A percentile compares a stretch with the other conserved stretches of the same genome.
Evolutionary conservation across 2,113 vertebrate genomes (phyloP).

Genomic region (Elephas maximus): DNA sequence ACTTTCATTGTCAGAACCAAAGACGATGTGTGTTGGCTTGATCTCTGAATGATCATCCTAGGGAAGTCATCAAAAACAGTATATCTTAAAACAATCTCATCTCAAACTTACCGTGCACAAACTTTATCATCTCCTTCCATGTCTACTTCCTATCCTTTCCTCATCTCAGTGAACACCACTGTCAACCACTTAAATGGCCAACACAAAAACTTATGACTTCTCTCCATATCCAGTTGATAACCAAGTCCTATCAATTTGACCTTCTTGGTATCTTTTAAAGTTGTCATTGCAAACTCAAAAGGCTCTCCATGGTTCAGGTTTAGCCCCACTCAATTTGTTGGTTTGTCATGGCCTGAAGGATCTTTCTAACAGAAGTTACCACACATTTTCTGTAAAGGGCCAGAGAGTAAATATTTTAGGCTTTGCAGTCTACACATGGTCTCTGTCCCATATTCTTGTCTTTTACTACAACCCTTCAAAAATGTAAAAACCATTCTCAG

Average conservation of each 20-base stretch:
- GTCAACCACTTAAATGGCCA: neutral
- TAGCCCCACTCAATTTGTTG: neutral
- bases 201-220: neutral
- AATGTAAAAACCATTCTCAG: constrained; percentile 40
- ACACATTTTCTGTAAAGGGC: neutral
- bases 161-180: neutral
- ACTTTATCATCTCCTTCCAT: neutral
- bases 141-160: neutral
- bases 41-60: constrained; percentile 89
- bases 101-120: neutral
- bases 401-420: constrained; percentile 43
- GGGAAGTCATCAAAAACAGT: neutral
- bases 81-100: neutral
- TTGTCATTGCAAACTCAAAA: neutral
- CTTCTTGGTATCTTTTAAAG: neutral
- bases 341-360: neutral
- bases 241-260: neutral
- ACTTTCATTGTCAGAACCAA: constrained; percentile 91
- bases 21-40: constrained; percentile 93
- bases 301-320: neutral
- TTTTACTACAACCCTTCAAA: neutral
- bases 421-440: neutral
- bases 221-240: neutral
- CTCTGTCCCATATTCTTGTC: neutral
- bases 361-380: neutral